Base-by-base conservation (phyloP, 2,797 vertebrate species). In the Gambusia yucatana region DNA sequence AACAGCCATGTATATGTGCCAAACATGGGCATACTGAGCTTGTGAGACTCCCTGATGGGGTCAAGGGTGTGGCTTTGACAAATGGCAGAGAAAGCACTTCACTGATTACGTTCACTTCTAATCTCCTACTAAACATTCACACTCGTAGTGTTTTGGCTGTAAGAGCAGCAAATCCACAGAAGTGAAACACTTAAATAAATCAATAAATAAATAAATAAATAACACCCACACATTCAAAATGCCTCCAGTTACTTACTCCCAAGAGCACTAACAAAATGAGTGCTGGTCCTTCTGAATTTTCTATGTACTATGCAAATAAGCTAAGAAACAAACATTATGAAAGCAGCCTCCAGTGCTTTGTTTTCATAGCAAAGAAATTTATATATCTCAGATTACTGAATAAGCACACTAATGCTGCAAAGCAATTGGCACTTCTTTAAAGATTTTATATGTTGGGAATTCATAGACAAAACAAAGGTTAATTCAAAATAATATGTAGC, bases 1-100 rank as follows among this genome's bases (percentile, higher is more conserved):
- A 94, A 95, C 94, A 91, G 80, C 80, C 81, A 87, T 89, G 25
- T 55, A 14, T 75, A 83, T 77, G 82, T 80, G 75, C 74, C 75
- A 74, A 90, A 77, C 65, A 85, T 39, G 89, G 65, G 73, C 80
- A 77, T 80, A 72, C 76, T 76, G 44, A 86, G 84, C 83, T 48
- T 77, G 72, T 71, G 41, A 77, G 78, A 72, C 77, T 67, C 14
- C 28, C 30, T 4, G 48, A 73, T 84, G 77, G 57, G 76, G 52
- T 85, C 55, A 78, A 36, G 70, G 78, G 72, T 63, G 73, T 82
- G 70, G 78, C 70, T 30, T 77, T 74, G 30, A 82, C 10, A 84
- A 73, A 75, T 67, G 36, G n/a, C 63, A 76, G 52, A 84, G 72
- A 75, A 57, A 84, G 44, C 46, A 72, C 28, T 77, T 71, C 33